phyloP scores from a whole-genome alignment of 1,140 invertebrate species.

The Leptinotarsa lineolata region DNA sequence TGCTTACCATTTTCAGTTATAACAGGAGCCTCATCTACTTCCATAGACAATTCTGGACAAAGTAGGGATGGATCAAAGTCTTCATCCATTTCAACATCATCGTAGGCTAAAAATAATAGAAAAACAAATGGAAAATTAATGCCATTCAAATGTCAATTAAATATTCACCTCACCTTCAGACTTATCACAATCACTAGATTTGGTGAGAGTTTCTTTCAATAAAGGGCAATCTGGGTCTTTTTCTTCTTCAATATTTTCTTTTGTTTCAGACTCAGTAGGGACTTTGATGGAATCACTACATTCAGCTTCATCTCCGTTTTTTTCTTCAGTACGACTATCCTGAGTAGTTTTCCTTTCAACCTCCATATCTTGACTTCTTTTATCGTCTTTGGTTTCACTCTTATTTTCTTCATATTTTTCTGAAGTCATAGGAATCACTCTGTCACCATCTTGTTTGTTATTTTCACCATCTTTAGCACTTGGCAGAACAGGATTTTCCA shows the following conservation, averaged over 20 bases:
- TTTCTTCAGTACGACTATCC: background rate
- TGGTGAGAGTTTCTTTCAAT: conserved; percentile 21
- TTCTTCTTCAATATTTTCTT: background rate
- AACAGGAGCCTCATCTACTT: conserved; percentile 46
- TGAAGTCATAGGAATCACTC: background rate
- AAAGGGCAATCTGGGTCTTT: background rate
- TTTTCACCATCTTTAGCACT: background rate
- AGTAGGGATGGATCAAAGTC: conserved; percentile 48
- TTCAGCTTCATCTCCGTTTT: too few relatives aligned
- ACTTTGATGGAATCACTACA: too few relatives aligned
- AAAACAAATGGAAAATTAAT: background rate
- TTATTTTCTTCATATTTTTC: conserved; percentile 14
- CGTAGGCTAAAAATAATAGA: conserved; percentile 17
- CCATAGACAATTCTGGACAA: conserved; percentile 49
- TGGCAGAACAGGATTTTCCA: background rate
- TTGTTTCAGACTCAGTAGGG: background rate
- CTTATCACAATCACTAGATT: background rate
- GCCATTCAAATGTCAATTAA: background rate
- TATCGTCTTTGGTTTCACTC: conserved; percentile 8
- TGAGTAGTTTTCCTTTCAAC: conserved; percentile 3
- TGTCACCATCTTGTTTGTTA: background rate
- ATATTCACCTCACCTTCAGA: background rate
- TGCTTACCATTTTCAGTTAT: conserved; percentile 37
- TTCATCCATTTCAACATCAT: conserved; percentile 42
- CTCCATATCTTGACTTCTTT: background rate